A percentile compares a stretch with the other conserved stretches of the same genome.
Evolutionary conservation across 2,797 vertebrate genomes (phyloP).

Genomic region (Hybognathus amarus): DNA sequence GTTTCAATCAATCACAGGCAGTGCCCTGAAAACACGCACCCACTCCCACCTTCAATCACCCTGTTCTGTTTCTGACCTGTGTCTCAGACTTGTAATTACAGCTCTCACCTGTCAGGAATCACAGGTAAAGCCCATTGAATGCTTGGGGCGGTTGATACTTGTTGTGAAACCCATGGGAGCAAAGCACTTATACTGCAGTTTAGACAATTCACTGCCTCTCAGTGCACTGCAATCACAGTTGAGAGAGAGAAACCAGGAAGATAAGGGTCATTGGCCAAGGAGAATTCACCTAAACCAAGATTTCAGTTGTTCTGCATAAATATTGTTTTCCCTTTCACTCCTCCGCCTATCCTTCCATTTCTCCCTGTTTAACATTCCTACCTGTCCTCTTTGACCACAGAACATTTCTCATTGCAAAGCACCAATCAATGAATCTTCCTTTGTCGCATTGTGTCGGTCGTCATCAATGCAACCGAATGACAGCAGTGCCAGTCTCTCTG

Average conservation of each 20-base stretch:
- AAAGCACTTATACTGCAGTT: conserved; percentile 20
- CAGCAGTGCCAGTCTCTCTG: neutral
- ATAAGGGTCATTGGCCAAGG: conserved; percentile 30
- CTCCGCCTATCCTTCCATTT: conserved; percentile 6
- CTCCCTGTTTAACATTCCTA: neutral
- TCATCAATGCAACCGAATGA: conserved; percentile 12
- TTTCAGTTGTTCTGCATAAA: neutral
- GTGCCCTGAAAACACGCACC: conserved; percentile 1
- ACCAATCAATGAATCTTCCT: conserved; percentile 14
- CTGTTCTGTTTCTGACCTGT: conserved; percentile 19
- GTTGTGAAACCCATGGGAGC: conserved; percentile 22
- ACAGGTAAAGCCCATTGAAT: conserved; percentile 23
- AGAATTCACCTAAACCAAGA: neutral
- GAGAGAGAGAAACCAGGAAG: conserved; percentile 28
- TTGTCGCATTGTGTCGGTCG: neutral
- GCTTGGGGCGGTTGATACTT: conserved; percentile 10
- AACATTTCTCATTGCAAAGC: neutral
- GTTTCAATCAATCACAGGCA: conserved; percentile 32
- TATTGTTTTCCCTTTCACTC: neutral
- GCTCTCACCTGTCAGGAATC: conserved; percentile 44
- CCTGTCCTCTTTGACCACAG: neutral
- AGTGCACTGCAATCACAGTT: conserved; percentile 21
- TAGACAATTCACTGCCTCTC: conserved; percentile 36
- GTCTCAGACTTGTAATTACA: conserved; percentile 33
- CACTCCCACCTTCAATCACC: conserved; percentile 6